phyloP scores from a whole-genome alignment of 2,113 vertebrate species.

The Protobothrops flavoviridis region DNA sequence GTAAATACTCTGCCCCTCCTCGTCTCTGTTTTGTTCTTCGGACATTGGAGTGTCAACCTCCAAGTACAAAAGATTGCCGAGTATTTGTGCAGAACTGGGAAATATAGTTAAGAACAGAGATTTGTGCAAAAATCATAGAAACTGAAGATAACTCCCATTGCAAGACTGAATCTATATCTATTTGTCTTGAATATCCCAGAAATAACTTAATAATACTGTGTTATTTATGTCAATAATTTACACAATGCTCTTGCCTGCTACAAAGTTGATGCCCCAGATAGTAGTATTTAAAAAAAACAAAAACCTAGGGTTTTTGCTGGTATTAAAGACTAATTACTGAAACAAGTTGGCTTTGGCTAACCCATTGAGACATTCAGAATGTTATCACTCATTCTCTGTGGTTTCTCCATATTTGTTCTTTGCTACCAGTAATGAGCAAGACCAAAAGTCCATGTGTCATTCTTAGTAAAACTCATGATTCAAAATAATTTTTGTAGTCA shows the following conservation, averaged over 20 bases:
- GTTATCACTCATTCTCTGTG: not conserved
- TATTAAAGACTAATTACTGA: not conserved
- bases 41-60: not conserved
- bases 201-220: not conserved
- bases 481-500: constrained; percentile 35
- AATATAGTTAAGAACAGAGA: not conserved
- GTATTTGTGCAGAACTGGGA: not conserved
- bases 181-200: not conserved
- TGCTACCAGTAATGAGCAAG: not conserved
- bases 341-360: constrained; percentile 5
- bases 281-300: not conserved
- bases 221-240: not conserved
- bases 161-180: not conserved
- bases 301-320: not conserved
- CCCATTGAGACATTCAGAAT: not conserved
- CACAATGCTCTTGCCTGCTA: not conserved
- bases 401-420: not conserved
- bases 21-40: not conserved
- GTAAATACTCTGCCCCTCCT: not conserved
- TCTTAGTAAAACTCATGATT: not conserved
- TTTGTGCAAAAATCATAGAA: not conserved
- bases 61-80: not conserved
- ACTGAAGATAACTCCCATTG: not conserved
- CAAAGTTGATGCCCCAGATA: not conserved
- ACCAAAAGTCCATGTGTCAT: not conserved